Evolutionary conservation across 2,797 vertebrate genomes (phyloP).

Genomic region (Manis javanica): DNA sequence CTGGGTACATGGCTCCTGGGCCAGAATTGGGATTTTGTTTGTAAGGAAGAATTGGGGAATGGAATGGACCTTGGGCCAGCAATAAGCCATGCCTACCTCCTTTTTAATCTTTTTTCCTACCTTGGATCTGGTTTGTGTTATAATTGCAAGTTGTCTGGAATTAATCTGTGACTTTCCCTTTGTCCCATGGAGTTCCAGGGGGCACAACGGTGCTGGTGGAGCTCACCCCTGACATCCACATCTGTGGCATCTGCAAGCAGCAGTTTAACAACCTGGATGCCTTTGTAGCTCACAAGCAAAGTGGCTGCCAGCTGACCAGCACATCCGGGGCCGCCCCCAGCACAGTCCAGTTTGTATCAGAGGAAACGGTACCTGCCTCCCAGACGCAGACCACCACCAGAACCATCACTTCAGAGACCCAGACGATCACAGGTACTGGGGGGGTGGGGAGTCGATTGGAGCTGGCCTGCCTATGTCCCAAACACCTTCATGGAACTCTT

Average conservation of each 20-base stretch:
- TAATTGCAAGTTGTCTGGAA: neutral
- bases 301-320: constrained; percentile 91
- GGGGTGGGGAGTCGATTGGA: accelerated
- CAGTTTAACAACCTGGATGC: constrained; percentile 96
- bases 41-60: neutral
- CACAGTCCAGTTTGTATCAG: constrained; percentile 87
- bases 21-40: neutral
- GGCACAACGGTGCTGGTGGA: constrained; percentile 93
- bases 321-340: constrained; percentile 83
- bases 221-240: constrained; percentile 96
- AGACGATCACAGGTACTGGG: constrained; percentile 91
- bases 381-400: constrained; percentile 82
- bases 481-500: neutral
- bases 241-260: constrained; percentile 98
- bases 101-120: accelerated
- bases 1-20: neutral
- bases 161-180: constrained; percentile 37
- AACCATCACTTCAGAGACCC: constrained; percentile 88
- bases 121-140: neutral
- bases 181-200: constrained; percentile 84
- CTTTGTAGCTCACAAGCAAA: constrained; percentile 96
- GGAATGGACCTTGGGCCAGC: accelerated
- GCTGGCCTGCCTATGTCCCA: neutral
- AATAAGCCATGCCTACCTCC: neutral
- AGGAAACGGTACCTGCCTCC: constrained; percentile 83